Evolutionary conservation across 2,113 vertebrate genomes (phyloP), one percentile per base, ranked within the genome.

Genomic region (Ploceus nigricollis): DNA sequence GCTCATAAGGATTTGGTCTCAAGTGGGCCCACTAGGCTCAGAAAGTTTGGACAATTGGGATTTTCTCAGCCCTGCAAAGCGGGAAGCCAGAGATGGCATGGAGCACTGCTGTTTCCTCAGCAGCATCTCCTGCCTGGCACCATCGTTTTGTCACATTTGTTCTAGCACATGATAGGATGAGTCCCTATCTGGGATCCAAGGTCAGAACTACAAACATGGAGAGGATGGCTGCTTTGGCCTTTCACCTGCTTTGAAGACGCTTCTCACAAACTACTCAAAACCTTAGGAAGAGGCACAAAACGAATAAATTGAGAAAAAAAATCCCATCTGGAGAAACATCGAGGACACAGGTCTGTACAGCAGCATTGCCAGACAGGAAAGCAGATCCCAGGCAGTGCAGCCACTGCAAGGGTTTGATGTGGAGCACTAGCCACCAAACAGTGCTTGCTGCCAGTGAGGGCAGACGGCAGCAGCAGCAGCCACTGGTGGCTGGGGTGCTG

Each of bases 401-500:
- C 22, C 9, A 1, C 58, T 13, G 21, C 1, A 3, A 58, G 45
- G 47, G 17, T 50, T 73, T 60, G 76, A 39, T 31, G 37, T 33
- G 66, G 53, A 64, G 24, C 2, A 0, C 64, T 42, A 37, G 44
- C 18, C 77, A 39, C 33, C 30, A 7, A 63, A 45, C 28, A 42
- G 35, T 0, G 0, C 40, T n/a, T 28, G 37, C 7, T 13, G 8
- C 40, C 12, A 2, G 65, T 3, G 19, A 2, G 2, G 69, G 73
- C 81, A 70, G 84, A 71, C 3, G 0, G 70, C 81, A 33, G 69
- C 79, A 33, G 69, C 79, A 66, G 53, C 58, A 48, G 33, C 39
- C 35, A 3, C n/a, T 2, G 3, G 37, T 48, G 57, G 27, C 73
- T 73, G 44, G 40, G 82, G 33, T 0, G 0, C 57, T 85, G 75